Evolutionary conservation across 1,140 invertebrate species (phyloP).

Genomic region (Galleria mellonella): DNA sequence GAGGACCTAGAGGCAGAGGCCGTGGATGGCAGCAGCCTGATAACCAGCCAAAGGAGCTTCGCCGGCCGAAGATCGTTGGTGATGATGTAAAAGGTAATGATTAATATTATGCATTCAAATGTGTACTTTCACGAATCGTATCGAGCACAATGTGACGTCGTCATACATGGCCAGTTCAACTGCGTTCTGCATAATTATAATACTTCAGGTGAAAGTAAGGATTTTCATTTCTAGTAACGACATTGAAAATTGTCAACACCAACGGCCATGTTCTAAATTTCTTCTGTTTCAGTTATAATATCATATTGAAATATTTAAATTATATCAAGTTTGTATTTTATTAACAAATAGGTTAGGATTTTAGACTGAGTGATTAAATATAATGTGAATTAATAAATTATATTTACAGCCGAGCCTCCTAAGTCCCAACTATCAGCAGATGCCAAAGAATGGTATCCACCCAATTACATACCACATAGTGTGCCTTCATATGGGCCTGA

Average conservation of each 20-base stretch:
- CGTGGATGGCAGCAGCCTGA: constrained; percentile 62
- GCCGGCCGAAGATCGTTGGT: constrained; percentile 42
- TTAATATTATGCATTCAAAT: constrained; percentile 6
- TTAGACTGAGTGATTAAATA: too few relatives aligned
- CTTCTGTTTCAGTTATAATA: too few relatives aligned
- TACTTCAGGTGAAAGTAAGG: constrained; percentile 62
- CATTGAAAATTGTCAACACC: constrained; percentile 50
- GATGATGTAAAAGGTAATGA: constrained; percentile 52
- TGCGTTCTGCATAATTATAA: constrained; percentile 35
- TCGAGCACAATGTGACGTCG: constrained; percentile 26
- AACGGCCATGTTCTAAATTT: too few relatives aligned
- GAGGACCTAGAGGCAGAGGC: constrained; percentile 61
- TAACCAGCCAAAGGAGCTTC: constrained; percentile 56
- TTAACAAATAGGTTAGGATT: too few relatives aligned
- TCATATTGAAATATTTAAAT: too few relatives aligned
- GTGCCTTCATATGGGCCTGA: constrained; percentile 36
- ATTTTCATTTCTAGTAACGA: constrained; percentile 59
- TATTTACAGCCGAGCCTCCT: constrained; percentile 38
- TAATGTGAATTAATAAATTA: neutral
- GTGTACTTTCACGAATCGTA: constrained; percentile 23
- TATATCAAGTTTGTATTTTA: too few relatives aligned
- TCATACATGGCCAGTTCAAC: constrained; percentile 29
- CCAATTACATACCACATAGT: constrained; percentile 60
- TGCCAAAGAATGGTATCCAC: constrained; percentile 72
- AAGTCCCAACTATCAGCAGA: constrained; percentile 68